Base-by-base conservation (phyloP, 2,113 vertebrate species). In the Grammomys dolichurus region DNA sequence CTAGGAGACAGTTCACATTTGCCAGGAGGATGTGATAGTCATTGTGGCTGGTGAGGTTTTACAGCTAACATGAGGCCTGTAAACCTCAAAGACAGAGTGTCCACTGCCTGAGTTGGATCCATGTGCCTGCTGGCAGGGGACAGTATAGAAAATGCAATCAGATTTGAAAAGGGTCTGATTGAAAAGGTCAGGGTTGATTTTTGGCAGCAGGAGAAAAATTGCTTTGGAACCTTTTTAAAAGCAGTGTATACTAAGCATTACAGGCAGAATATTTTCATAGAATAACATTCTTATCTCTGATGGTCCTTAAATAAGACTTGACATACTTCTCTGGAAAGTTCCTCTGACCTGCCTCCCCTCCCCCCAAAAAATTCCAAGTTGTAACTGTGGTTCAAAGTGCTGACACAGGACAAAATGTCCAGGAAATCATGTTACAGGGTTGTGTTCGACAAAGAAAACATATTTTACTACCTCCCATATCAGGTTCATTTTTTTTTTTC, bases 401-500 rank as follows among this genome's bases (percentile, higher is more conserved):
- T 72, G 24, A 89, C 82, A 89, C 3, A 0, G 86, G 36, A 89
- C n/a, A 91, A 75, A 77, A 11, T 69, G 40, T 22, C 90, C 85
- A 89, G 85, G 60, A 94, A 86, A 87, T 88, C 78, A 26, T 8
- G 2, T 48, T 10, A 0, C 40, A 40, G 17, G 33, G 63, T 63
- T 56, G 40, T 86, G 40, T 91, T 93, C 60, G 43, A 54, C 8
- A 65, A 70, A 58, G 4, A 95, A 89, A 93, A 77, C 33, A 20
- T 93, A 87, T 80, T 95, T 90, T 31, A 82, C 54, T 96, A 81
- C 43, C 1, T 19, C 77, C 24, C 67, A 60, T 69, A 75, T 54
- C 40, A 89, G 26, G 13, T 86, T 93, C 91, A 87, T 94, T 91
- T 40, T 17, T 97, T 81, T 86, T 40, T 17, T 97, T 81, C 72